Base-by-base conservation (phyloP, 2,888 invertebrate species). In the Tipula helvola region DNA sequence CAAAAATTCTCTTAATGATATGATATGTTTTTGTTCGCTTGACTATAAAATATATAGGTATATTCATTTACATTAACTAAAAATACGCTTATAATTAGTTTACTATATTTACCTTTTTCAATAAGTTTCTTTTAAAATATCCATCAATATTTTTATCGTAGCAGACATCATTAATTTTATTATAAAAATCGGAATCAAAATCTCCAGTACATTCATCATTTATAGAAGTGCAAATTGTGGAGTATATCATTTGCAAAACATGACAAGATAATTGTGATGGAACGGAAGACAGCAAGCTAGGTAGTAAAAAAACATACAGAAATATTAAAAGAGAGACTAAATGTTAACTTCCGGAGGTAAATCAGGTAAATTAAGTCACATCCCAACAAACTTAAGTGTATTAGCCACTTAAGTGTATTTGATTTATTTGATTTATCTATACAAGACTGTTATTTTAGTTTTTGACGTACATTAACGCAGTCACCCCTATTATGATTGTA, bases 241-340 rank as follows among this genome's bases (percentile, higher is more conserved):
- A 90, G 88, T 90, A 90, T 7, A 91, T 90, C 87, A 90, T 89
- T 87, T 90, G 90, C 87, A 91, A 88, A 84, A 91, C 88, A 88
- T 90, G 91, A 3, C 90, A 91, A 44, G 90, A 91, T 18, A 91
- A 88, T 87, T 91, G 90, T 86, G 91, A 91, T 12, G 91, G 89
- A 87, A 91, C 89, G n/a, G 90, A 89, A 87, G 90, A 90, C 18
- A 91, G 89, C 87, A 90, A 89, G 86, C 91, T 91, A 86, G 13
- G 88, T 12, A 87, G 42, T 86, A 83, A 39, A 85, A 84, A 57
- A 28, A 47, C 41, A 44, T n/a, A 39, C 1, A 39, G 3, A 39
- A 39, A 39, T 39, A 28, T 28, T 28, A 28, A 28, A 28, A 28
- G 2, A 28, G 28, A 28, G 28, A 28, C 28, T 28, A n/a, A n/a